phyloP scores from a whole-genome alignment of 1,140 invertebrate species.

The Telenomus remus region DNA sequence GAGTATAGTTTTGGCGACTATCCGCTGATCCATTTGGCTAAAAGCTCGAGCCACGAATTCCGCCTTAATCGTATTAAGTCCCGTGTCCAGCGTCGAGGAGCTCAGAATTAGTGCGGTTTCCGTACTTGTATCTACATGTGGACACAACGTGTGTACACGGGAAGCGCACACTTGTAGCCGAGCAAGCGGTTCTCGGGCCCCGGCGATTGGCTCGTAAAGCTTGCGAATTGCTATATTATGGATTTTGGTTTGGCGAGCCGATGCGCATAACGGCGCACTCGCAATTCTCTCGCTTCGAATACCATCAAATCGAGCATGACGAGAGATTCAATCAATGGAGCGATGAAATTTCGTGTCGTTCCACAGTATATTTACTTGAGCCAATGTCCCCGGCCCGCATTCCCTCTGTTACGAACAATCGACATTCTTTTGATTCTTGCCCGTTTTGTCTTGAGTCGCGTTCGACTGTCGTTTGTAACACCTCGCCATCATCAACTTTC shows the following conservation, averaged over 20 bases:
- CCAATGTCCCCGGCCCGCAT: conserved; percentile 39
- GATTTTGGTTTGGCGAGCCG: conserved; percentile 60
- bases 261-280: conserved; percentile 58
- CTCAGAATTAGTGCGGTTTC: conserved; percentile 61
- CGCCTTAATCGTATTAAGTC: conserved; percentile 61
- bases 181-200: conserved; percentile 26
- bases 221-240: conserved; percentile 61
- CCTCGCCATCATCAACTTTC: too few relatives aligned
- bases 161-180: conserved; percentile 49
- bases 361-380: conserved; percentile 42
- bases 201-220: conserved; percentile 57
- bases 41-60: conserved; percentile 61
- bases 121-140: conserved; percentile 56
- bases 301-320: conserved; percentile 56
- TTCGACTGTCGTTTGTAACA: too few relatives aligned
- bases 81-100: conserved; percentile 56
- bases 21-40: conserved; percentile 59
- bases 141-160: conserved; percentile 54
- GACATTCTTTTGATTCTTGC: background rate
- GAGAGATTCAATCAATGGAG: conserved; percentile 58
- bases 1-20: conserved; percentile 54
- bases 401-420: background rate
- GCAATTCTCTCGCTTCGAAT: conserved; percentile 59
- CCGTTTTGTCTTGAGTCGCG: background rate
- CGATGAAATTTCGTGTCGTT: conserved; percentile 56